phyloP scores from a whole-genome alignment of 2,113 vertebrate species.

The Rattus norvegicus region GRCr8 NC_086024.1:87741001-87741500 shows the following conservation, averaged over 20 bases:
- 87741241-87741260: background rate
- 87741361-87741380: background rate
- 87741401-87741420: background rate
- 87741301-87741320: background rate
- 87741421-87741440: background rate
- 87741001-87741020: background rate
- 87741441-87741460: background rate
- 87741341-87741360: background rate
- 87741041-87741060: background rate
- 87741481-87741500: background rate
- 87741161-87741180: background rate
- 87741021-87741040: background rate
- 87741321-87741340: background rate
- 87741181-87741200: background rate
- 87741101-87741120: background rate
- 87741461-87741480: background rate
- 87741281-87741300: background rate
- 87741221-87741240: background rate
- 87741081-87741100: background rate
- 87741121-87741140: constrained; percentile 25
- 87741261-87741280: background rate
- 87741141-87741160: background rate
- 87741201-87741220: background rate
- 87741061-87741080: background rate
- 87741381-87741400: background rate